Base-by-base conservation (phyloP, 2,113 vertebrate genomes). In the Lamprotornis superbus region DNA sequence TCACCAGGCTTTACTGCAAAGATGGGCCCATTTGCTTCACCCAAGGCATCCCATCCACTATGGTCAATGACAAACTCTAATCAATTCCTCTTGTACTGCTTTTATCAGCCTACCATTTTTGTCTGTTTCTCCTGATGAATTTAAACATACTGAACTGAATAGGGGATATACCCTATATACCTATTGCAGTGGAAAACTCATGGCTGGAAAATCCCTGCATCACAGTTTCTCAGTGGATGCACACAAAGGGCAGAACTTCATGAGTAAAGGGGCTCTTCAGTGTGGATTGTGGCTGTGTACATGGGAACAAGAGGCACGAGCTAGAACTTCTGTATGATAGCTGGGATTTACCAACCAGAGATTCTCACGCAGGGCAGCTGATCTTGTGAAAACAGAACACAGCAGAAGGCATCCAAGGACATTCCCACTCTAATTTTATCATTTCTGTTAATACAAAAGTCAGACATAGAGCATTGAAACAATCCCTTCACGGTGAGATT, bases 301-400 rank as follows among this genome's bases (percentile, higher is more conserved):
- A 5, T 2, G 12, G 44, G 39, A 70, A 21, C 61, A 46, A 67
- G 39, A 35, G 40, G 12, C 46, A 52, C 2, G 2, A 79, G 25
- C 15, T 47, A 24, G 23, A 84, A 47, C 22, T 50, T 33, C 47
- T 24, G 10, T 44, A 7, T 40, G 64, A 56, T 28, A 64, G 40
- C 33, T 71, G 74, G 28, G 33, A 52, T 78, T 81, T 70, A 37
- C 64, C 68, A 78, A 0, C 17, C 27, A 63, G 52, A 74, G 40
- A 11, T 21, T 49, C 47, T 70, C 28, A 59, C 0, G 0, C 64
- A 39, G 56, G 42, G 57, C 2, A 1, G 9, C 21, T 52, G 39
- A 19, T 57, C 59, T 60, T 47, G 9, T 69, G 83, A 73, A 83
- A 50, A 52, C n/a, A 69, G 61, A 87, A 50, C 18, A 44, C 7